Base-by-base conservation (phyloP, 2,113 vertebrate genomes). In the Amazona guildingii region DNA sequence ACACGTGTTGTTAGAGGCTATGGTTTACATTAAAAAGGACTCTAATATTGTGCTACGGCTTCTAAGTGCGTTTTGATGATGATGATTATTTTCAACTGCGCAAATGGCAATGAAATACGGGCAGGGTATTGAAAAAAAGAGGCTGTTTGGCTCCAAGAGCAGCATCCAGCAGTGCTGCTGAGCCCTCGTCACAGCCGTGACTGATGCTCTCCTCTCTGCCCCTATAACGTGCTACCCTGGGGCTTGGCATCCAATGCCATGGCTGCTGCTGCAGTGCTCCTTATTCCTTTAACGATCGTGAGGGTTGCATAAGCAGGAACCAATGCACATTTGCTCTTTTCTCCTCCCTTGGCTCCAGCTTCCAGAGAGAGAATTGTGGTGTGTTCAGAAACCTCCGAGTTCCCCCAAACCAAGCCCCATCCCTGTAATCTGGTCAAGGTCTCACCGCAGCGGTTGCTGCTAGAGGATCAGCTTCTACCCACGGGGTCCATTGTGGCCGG, bases 11-110 rank as follows among this genome's bases (percentile, higher is more conserved):
- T 88, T 90, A 67, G 72, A 66, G 31, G n/a, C 83, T 67, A 44
- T 80, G 94, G 68, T 94, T 96, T 96, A 89, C 59, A 61, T 87
- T 94, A 92, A 48, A 59, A 81, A 92, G 87, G n/a, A 29, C 69
- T 97, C 63, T 79, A 84, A 86, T 67, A 52, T 44, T 73, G 54
- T 39, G 35, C 52, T 80, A 31, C 0, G 1, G 63, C 72, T 90
- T 92, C 80, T 94, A 81, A 92, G 79, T 87, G 81, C 8, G 1
- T 92, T 94, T 93, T 49, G 63, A 83, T 87, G 69, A 91, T 54
- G 75, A 39, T 74, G 25, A 80, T 93, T 66, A 76, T 86, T 96
- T 90, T 88, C 68, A 74, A 39, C 54, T 68, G 62, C 6, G 6
- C 57, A 80, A 94, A 93, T 70, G 57, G 37, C 27, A 46, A 39